phyloP scores from a whole-genome alignment of 2,113 vertebrate species.

The Vanacampus margaritifer region DNA sequence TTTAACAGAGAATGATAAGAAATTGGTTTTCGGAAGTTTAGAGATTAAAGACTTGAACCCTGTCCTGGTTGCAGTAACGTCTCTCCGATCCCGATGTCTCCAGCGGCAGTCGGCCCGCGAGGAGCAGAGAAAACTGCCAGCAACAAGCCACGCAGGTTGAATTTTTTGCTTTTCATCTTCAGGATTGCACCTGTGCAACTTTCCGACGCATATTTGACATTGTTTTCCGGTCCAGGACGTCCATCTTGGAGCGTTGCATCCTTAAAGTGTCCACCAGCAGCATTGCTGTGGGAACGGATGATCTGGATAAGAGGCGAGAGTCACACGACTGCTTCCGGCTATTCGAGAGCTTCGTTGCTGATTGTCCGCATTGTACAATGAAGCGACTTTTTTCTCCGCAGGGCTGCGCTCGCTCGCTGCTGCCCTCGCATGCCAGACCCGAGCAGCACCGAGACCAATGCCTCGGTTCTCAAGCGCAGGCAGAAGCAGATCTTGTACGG shows the following conservation, averaged over 20 bases:
- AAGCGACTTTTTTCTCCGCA: neutral
- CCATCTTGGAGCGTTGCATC: constrained; percentile 77
- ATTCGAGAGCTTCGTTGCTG: neutral
- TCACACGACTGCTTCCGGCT: neutral
- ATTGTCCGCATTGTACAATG: neutral
- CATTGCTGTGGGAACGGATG: constrained; percentile 80
- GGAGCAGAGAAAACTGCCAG: constrained; percentile 36
- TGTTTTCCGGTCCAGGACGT: constrained; percentile 53
- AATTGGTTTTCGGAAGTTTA: neutral
- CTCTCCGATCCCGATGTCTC: constrained; percentile 43
- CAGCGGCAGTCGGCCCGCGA: constrained; percentile 17
- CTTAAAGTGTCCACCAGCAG: constrained; percentile 76
- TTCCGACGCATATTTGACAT: neutral
- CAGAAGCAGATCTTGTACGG: constrained; percentile 86
- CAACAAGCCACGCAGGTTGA: constrained; percentile 65
- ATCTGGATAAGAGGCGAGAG: constrained; percentile 61
- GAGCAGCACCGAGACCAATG: constrained; percentile 74
- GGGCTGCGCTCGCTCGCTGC: constrained; percentile 41
- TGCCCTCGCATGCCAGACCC: constrained; percentile 55
- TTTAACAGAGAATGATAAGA: no score
- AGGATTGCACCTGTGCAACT: neutral
- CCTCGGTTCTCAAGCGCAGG: constrained; percentile 71
- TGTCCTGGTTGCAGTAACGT: constrained; percentile 44
- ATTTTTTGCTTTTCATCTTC: neutral
- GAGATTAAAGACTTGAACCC: neutral